These are phyloP conservation scores for Andrena praecox DNA, from an alignment of 2,888 invertebrate genomes.

Conservation along the genomic window DNA sequence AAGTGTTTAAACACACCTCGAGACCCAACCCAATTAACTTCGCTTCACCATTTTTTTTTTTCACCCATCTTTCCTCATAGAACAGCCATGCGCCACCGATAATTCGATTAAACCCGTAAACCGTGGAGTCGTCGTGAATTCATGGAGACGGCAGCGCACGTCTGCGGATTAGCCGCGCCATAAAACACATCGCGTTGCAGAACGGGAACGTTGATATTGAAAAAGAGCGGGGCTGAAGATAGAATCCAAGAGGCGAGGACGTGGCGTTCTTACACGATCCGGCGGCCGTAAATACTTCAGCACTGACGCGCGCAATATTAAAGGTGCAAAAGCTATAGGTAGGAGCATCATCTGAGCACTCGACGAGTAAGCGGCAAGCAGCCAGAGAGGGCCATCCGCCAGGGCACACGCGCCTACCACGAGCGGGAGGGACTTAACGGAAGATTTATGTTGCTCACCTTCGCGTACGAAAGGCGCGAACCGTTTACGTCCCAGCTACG, in stretches of 20 bases:
- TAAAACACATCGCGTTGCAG: conserved; percentile 29
- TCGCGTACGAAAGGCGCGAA: conserved; percentile 66
- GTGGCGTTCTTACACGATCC: conserved; percentile 61
- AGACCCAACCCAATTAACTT: no score
- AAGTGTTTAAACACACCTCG: no score
- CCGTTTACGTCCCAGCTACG: conserved; percentile 63
- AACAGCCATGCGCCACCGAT: no score
- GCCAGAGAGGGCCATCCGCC: conserved; percentile 37
- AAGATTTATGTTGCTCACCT: conserved; percentile 81
- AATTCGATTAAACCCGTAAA: background rate
- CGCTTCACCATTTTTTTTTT: no score
- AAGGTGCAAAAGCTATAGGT: conserved; percentile 78
- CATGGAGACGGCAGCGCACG: background rate
- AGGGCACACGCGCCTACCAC: conserved; percentile 12
- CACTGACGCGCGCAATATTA: conserved; percentile 82
- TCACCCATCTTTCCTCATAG: no score
- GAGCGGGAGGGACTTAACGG: conserved; percentile 44
- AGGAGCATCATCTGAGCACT: conserved; percentile 76
- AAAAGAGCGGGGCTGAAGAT: conserved; percentile 39
- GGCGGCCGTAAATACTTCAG: conserved; percentile 81
- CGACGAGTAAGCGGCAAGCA: conserved; percentile 56
- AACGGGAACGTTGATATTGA: conserved; percentile 46
- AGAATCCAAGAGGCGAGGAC: conserved; percentile 37
- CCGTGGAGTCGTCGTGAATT: background rate
- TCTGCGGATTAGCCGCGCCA: background rate